A percentile compares a stretch with the other conserved stretches of the same genome.
phyloP scores from a whole-genome alignment of 2,113 vertebrate species.

The Leptobrachium leishanense region DNA sequence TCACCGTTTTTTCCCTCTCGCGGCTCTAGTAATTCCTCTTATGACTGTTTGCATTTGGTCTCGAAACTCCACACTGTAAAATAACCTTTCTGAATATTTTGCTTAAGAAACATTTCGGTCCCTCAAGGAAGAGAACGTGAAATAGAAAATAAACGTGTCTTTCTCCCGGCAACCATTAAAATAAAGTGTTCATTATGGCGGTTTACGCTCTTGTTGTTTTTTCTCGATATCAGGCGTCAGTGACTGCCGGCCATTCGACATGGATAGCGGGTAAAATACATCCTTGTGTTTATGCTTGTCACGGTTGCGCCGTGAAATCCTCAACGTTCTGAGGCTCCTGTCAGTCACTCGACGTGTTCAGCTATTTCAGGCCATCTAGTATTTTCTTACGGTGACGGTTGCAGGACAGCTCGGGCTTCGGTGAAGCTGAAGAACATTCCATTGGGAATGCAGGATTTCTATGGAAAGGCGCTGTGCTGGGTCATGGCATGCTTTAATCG shows the following conservation, averaged over 20 bases:
- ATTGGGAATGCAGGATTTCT: conserved; percentile 33
- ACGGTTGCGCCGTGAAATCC: conserved; percentile 17
- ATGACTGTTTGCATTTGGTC: neutral
- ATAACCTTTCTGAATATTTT: neutral
- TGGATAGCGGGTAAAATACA: conserved; percentile 12
- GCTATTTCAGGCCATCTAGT: conserved; percentile 29
- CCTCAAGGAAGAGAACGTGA: neutral
- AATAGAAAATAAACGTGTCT: conserved; percentile 20
- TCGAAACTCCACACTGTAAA: neutral
- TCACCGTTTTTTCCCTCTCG: neutral
- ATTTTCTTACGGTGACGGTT: conserved; percentile 35
- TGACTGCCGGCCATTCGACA: neutral
- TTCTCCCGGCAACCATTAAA: neutral
- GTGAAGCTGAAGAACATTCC: conserved; percentile 17
- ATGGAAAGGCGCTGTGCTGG: conserved; percentile 19
- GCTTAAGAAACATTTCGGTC: neutral
- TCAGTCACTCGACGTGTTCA: conserved; percentile 32
- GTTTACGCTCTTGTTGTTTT: neutral
- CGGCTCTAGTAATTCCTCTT: neutral
- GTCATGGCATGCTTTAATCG: conserved; percentile 24
- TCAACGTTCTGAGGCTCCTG: conserved; percentile 19
- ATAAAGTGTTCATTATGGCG: conserved; percentile 30
- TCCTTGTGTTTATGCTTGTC: conserved; percentile 1
- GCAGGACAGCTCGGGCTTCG: conserved; percentile 30
- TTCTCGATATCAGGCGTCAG: neutral